Base-by-base conservation (phyloP, 2,113 vertebrate species). In the Clarias macrocephalus region DNA sequence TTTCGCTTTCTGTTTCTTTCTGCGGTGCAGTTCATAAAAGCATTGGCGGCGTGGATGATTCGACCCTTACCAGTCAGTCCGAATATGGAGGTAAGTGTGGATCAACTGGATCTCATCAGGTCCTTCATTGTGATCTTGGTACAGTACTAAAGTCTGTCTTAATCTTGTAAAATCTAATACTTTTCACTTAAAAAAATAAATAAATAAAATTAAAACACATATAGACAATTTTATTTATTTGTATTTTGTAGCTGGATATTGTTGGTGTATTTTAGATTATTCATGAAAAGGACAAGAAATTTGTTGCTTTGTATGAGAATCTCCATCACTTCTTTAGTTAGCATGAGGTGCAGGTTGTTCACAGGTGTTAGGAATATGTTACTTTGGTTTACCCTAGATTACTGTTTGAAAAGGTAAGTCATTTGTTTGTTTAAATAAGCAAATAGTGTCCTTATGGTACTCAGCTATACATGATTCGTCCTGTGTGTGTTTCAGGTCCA, bases 41-140 rank as follows among this genome's bases (percentile, higher is more conserved):
- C 92, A 90, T 95, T 60, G 95, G 95, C 86, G 95, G 94, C 10
- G 94, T 95, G 15, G 97, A 97, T 88, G 96, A 97, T 90, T 92
- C 96, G 93, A 96, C 95, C 0, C 90, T 96, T 88, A 95, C 94
- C 0, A 95, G 94, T 88, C 94, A 95, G 9, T 97, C 96, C 0
- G 97, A 97, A 90, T 96, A 96, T 89, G 97, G 96, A 95, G 96
- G 97, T 97, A 94, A 93, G 92, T 83, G 18, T n/a, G 9, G 7
- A 19, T 57, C 57, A 19, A 65, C 19, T 25, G 12, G 75, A 77
- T 77, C 25, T 56, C 72, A 10, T 77, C 37, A 75, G 72, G 42
- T 73, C 33, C 21, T 54, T 52, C 48, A 77, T 56, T 0, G 23
- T 77, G 25, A 16, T 56, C 25, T 56, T 54, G 15, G 23, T 28